Conservation (phyloP, 2,888 invertebrate genomes). For the Caenorhabditis macrosperma region DNA sequence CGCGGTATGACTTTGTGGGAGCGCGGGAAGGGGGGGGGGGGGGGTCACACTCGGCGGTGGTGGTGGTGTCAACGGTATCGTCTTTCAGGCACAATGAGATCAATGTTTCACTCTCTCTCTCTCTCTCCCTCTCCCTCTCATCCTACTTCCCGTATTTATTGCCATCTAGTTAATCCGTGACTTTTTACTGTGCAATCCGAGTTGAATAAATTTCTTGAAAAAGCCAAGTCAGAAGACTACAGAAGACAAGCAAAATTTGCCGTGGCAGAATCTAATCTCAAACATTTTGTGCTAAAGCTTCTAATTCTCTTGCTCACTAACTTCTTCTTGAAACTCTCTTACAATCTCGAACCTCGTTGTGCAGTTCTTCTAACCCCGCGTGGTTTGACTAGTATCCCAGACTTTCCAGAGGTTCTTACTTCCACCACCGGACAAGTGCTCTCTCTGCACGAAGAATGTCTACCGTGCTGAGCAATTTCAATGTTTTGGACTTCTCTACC, state of each 20-base stretch:
- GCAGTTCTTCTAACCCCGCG: slow-evolving; percentile 2
- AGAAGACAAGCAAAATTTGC: slow-evolving; percentile 30
- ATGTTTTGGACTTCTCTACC: slow-evolving; percentile 70
- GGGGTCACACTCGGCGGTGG: background rate
- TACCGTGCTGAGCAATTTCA: slow-evolving; percentile 72
- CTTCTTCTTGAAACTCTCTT: slow-evolving; percentile 6
- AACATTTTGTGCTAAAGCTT: slow-evolving; percentile 3
- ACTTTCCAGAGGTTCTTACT: slow-evolving; percentile 67
- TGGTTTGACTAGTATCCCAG: slow-evolving; percentile 13
- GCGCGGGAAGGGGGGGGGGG: background rate
- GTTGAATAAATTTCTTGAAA: slow-evolving; percentile 12
- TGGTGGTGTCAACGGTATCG: slow-evolving; percentile 5
- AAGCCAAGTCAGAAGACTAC: background rate
- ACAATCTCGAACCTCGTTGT: background rate
- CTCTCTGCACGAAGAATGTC: slow-evolving; percentile 65
- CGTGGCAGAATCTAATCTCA: slow-evolving; percentile 35
- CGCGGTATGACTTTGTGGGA: slow-evolving; percentile 45
- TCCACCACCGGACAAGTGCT: slow-evolving; percentile 66
- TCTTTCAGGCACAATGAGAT: slow-evolving; percentile 42
- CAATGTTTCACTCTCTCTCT: slow-evolving; percentile 11
- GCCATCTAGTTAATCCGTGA: slow-evolving; percentile 15
- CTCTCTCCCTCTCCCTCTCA: slow-evolving; percentile 13
- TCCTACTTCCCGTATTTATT: slow-evolving; percentile 25
- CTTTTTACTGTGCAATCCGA: slow-evolving; percentile 17
- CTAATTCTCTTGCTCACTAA: slow-evolving; percentile 8